A percentile compares a stretch with the other conserved stretches of the same genome.
These are phyloP conservation scores for Ptiloglossa arizonensis DNA, from an alignment of 1,140 invertebrate species.

Conservation along the genomic window DNA sequence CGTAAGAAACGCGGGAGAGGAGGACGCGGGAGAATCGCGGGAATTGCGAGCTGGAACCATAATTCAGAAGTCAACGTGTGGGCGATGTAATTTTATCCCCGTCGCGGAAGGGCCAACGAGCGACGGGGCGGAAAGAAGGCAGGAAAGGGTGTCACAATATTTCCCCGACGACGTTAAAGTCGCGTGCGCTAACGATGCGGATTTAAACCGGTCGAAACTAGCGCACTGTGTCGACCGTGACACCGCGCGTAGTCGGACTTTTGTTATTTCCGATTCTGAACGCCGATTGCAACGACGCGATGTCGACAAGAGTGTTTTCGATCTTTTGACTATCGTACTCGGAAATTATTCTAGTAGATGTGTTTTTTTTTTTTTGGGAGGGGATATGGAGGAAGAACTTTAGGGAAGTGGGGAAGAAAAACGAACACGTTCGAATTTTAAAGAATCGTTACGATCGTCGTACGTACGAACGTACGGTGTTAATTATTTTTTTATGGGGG, in stretches of 20 bases:
- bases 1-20: too few relatives aligned
- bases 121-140: constrained; percentile 2
- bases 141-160: constrained; percentile 23
- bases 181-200: constrained; percentile 9
- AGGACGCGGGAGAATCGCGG: constrained; percentile 12
- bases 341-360: too few relatives aligned
- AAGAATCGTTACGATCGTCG: too few relatives aligned
- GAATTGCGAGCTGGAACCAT: constrained; percentile 43
- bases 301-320: too few relatives aligned
- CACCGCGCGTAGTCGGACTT: neutral
- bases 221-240: constrained; percentile 12
- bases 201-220: constrained; percentile 20
- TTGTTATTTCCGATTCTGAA: neutral
- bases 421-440: too few relatives aligned
- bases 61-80: constrained; percentile 51
- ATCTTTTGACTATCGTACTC: too few relatives aligned
- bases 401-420: too few relatives aligned
- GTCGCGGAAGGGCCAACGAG: neutral
- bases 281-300: neutral
- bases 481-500: too few relatives aligned
- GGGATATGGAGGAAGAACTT: too few relatives aligned
- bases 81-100: constrained; percentile 39
- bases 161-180: neutral
- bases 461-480: too few relatives aligned
- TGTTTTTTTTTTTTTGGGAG: neutral